Evolutionary conservation across 2,888 invertebrate genomes (phyloP).

Genomic region (Prosopocoilus inquinatus): DNA sequence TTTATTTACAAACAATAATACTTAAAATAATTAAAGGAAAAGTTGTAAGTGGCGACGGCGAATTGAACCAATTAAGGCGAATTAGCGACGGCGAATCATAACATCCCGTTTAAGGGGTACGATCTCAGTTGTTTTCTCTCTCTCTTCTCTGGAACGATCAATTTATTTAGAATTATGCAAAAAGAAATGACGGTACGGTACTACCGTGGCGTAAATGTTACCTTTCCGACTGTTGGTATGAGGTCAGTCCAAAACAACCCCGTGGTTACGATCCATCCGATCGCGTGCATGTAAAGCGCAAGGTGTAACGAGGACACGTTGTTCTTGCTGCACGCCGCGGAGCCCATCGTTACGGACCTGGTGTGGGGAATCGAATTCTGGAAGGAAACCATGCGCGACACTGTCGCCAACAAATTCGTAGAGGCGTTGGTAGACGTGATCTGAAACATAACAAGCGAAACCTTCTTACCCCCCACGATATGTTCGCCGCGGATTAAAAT

Average conservation of each 20-base stretch:
- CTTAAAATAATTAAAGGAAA: no score
- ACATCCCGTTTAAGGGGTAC: no score
- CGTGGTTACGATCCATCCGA: conserved; percentile 49
- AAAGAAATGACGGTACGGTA: no score
- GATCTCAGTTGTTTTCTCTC: no score
- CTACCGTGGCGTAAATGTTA: no score
- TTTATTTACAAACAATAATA: no score
- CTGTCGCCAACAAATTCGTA: conserved; percentile 51
- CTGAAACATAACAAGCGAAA: conserved; percentile 35
- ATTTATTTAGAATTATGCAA: no score
- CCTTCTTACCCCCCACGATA: conserved; percentile 23
- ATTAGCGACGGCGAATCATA: no score
- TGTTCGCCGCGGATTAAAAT: no score
- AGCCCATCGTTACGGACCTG: conserved; percentile 26
- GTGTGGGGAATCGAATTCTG: conserved; percentile 39
- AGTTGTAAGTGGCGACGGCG: no score
- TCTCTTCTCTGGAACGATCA: no score
- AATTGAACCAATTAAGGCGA: no score
- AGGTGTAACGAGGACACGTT: conserved; percentile 41
- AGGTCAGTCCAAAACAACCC: conserved; percentile 55
- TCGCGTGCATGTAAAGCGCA: conserved; percentile 52
- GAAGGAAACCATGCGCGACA: conserved; percentile 55
- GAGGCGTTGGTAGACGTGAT: conserved; percentile 35
- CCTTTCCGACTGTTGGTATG: conserved; percentile 55
- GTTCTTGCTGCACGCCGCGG: conserved; percentile 27